Evolutionary conservation across 2,797 vertebrate species (phyloP).

Genomic region (Triplophysa bombifrons): DNA sequence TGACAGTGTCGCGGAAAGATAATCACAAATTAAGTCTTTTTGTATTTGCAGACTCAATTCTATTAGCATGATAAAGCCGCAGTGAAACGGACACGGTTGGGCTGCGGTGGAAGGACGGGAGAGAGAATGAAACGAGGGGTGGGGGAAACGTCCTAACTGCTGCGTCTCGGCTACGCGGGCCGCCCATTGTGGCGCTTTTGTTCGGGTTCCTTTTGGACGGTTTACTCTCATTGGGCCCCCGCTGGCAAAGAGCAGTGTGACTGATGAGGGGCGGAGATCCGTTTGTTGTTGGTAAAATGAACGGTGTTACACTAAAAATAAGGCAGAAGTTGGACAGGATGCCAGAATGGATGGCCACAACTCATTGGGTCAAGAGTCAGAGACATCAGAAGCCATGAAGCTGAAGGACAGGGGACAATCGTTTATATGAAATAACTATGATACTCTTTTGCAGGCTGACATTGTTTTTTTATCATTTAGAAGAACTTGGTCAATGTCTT

Average conservation of each 20-base stretch:
- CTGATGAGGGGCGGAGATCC: constrained; percentile 89
- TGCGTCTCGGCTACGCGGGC: constrained; percentile 80
- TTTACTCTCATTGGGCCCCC: constrained; percentile 90
- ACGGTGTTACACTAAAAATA: constrained; percentile 85
- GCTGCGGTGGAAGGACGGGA: constrained; percentile 71
- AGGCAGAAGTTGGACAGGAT: constrained; percentile 78
- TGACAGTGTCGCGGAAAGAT: constrained; percentile 69
- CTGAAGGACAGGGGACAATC: background rate
- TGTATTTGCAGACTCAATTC: constrained; percentile 93
- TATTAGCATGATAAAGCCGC: constrained; percentile 96
- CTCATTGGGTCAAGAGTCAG: constrained; percentile 77
- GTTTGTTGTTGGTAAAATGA: constrained; percentile 90
- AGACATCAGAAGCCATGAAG: constrained; percentile 50
- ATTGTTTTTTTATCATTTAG: too few species aligned
- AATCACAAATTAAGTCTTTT: constrained; percentile 96
- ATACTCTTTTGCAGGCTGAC: too few species aligned
- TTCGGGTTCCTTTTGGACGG: constrained; percentile 87
- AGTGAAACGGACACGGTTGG: constrained; percentile 93
- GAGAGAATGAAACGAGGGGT: constrained; percentile 64
- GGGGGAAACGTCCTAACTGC: constrained; percentile 72
- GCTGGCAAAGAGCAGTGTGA: constrained; percentile 87
- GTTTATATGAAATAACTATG: too few species aligned
- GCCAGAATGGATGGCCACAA: constrained; percentile 79
- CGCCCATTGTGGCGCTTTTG: constrained; percentile 87
- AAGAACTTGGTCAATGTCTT: background rate